Percentiles rank a stretch among this genome's conserved stretches.
phyloP scores from a whole-genome alignment of 2,113 vertebrate species.

The Eleginops maclovinus region DNA sequence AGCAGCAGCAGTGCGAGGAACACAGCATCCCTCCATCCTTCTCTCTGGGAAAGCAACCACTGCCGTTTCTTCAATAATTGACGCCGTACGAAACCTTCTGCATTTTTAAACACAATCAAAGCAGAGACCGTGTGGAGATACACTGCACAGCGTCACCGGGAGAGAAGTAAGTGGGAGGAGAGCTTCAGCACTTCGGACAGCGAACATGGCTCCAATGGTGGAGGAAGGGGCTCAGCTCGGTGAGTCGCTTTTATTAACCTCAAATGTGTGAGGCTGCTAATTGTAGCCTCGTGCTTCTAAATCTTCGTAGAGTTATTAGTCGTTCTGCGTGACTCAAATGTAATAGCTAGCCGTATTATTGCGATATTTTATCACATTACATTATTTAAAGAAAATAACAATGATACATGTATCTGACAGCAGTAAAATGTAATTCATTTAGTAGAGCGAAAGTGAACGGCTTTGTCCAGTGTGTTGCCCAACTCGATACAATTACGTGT shows the following conservation, averaged over 20 bases:
- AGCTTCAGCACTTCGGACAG: conserved; percentile 88
- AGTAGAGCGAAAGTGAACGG: background rate
- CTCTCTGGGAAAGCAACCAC: conserved; percentile 33
- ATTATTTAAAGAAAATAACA: background rate
- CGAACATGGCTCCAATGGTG: conserved; percentile 90
- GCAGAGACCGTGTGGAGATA: conserved; percentile 9
- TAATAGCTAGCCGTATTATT: background rate
- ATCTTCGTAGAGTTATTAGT: background rate
- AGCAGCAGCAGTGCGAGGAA: conserved; percentile 61
- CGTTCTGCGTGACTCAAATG: background rate
- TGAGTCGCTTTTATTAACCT: conserved; percentile 77
- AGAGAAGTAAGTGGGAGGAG: conserved; percentile 21
- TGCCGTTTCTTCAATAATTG: conserved; percentile 44
- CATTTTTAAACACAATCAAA: conserved; percentile 44
- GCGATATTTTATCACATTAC: background rate
- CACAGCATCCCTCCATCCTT: conserved; percentile 57
- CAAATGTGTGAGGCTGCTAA: background rate
- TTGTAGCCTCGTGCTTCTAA: background rate
- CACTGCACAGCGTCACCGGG: background rate
- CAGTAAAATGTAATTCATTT: background rate
- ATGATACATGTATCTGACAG: background rate
- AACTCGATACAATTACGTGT: background rate
- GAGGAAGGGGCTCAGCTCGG: conserved; percentile 88
- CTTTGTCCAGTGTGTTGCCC: background rate
- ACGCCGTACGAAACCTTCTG: background rate